phyloP scores from a whole-genome alignment of 2,888 invertebrate genomes.

The Cynaeus angustus region DNA sequence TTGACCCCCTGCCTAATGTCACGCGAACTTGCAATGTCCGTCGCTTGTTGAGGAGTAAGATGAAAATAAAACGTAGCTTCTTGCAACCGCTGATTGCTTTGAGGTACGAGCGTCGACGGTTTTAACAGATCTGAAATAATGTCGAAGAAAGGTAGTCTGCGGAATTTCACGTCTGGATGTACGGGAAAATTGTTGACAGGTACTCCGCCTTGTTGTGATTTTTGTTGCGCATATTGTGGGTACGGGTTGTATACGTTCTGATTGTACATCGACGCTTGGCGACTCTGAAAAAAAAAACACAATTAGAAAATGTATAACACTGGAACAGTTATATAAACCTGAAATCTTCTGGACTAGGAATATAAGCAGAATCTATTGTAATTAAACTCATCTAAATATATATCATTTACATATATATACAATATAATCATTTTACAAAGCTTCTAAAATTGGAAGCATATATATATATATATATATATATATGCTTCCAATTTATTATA shows the following conservation, averaged over 20 bases:
- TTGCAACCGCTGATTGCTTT: conserved; percentile 83
- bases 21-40: conserved; percentile 89
- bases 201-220: conserved; percentile 61
- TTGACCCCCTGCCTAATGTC: conserved; percentile 80
- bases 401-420: too few species aligned
- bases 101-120: conserved; percentile 88
- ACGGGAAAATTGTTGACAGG: conserved; percentile 81
- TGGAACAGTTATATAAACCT: too few species aligned
- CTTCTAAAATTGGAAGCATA: too few species aligned
- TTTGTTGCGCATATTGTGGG: conserved; percentile 63
- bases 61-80: conserved; percentile 92
- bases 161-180: conserved; percentile 94
- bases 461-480: too few species aligned
- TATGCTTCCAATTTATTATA: too few species aligned
- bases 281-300: conserved; percentile 72
- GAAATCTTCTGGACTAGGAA: too few species aligned
- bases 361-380: too few species aligned
- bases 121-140: conserved; percentile 89
- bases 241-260: conserved; percentile 76
- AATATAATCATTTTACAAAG: too few species aligned
- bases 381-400: too few species aligned
- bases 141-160: conserved; percentile 94
- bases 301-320: too few species aligned
- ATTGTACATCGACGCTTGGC: conserved; percentile 75
- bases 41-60: conserved; percentile 93